Base-by-base conservation (phyloP, 2,113 vertebrate genomes). In the Barnardius zonarius region DNA sequence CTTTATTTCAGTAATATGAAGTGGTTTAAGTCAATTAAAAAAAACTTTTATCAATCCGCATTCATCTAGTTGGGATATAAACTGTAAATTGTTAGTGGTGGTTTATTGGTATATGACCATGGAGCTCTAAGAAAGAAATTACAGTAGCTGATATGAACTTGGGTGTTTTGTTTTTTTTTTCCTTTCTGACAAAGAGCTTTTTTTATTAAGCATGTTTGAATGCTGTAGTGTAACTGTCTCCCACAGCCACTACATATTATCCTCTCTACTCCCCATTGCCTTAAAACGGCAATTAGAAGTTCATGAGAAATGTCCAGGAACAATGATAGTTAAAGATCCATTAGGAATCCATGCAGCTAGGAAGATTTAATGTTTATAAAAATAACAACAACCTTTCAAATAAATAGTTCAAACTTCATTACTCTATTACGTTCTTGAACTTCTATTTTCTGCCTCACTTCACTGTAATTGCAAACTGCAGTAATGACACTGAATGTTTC, bases 401-500 rank as follows among this genome's bases (percentile, higher is more conserved):
- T 96, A 98, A 97, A 97, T 97, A 97, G 94, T 92, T 98, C 92
- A 94, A 97, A 98, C 96, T 98, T 98, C 96, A 98, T 98, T 98
- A 97, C 93, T 97, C 92, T 95, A 88, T 97, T 96, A 94, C 13
- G 6, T 95, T 97, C 96, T 96, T 91, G 95, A 97, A 90, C 94
- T 96, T 96, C 93, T 97, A 95, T 98, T 98, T 98, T 98, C 98
- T 98, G 98, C 98, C 97, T 98, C 97, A 70, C 97, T 98, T 98
- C 97, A 96, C 97, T 97, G 97, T 98, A 98, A 98, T 98, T 98
- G 97, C 95, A 97, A 97, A 98, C 95, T 96, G 88, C 90, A 94
- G 78, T 69, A 88, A 94, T 82, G 95, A 93, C 94, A 95, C 95
- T 95, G 96, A 98, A 95, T 10, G 75, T 92, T 97, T 97, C 90